Evolutionary conservation across 37 sponge, comb jelly and placozoan species (phyloP), one percentile per base, ranked within the genome.

Genomic region (Oscarella lobularis): DNA sequence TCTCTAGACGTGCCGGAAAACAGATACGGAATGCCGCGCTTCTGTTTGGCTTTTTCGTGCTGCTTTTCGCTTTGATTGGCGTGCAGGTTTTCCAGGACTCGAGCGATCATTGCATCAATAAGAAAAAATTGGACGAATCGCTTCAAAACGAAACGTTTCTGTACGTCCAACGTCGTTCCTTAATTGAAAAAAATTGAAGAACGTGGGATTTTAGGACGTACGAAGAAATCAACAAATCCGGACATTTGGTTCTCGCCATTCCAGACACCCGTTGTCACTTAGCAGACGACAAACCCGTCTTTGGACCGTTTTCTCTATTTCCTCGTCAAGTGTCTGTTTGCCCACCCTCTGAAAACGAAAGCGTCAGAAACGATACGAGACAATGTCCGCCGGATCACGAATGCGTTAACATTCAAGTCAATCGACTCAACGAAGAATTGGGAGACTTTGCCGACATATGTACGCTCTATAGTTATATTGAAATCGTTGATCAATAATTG

Each of bases 211-310:
- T n/a, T n/a, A n/a, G n/a, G n/a, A n/a, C n/a, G n/a, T n/a, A n/a
- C n/a, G n/a, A n/a, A n/a, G n/a, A n/a, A n/a, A n/a, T n/a, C n/a
- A n/a, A n/a, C n/a, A n/a, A n/a, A n/a, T n/a, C n/a, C n/a, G n/a
- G n/a, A n/a, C n/a, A n/a, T n/a, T n/a, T n/a, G n/a, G 60, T 48
- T 9, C 60, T 48, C 60, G 60, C 60, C 60, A 48, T 48, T 48
- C 60, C 60, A 27, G 60, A 48, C 60, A 48, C 60, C 9, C 60
- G 9, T 9, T 48, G 60, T 48, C 9, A 48, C 20, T 9, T 20
- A 9, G 20, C 9, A 27, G 60, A 48, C 60, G 20, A 48, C 60
- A 48, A n/a, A n/a, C n/a, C n/a, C n/a, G n/a, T n/a, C n/a, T n/a
- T n/a, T n/a, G n/a, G n/a, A n/a, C n/a, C n/a, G n/a, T n/a, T n/a